These are phyloP conservation scores for Chauna torquata DNA, from an alignment of 2,113 vertebrate species.

Conservation along the genomic window DNA sequence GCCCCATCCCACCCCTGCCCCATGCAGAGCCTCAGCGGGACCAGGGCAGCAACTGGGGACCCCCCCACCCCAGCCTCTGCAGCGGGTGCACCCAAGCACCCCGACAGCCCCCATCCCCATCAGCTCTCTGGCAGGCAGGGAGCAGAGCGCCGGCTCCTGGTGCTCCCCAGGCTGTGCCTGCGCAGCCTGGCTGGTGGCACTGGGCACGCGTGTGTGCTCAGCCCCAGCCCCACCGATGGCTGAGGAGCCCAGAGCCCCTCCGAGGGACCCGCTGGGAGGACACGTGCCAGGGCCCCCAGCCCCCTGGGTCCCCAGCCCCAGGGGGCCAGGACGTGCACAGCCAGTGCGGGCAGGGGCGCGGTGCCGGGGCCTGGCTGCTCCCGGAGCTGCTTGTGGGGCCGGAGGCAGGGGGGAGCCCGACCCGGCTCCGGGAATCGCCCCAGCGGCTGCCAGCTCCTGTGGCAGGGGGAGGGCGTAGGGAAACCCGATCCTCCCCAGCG, in stretches of 20 bases:
- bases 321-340: rapidly evolving
- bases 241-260: not conserved
- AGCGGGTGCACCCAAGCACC: not conserved
- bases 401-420: slow-evolving; percentile 8
- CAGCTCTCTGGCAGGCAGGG: not conserved
- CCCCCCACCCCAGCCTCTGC: not conserved
- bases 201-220: rapidly evolving
- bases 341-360: not conserved
- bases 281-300: rapidly evolving
- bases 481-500: slow-evolving; percentile 35
- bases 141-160: not conserved
- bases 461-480: slow-evolving; percentile 12
- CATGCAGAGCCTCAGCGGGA: not conserved
- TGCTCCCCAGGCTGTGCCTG: not conserved
- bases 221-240: rapidly evolving
- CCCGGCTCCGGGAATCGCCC: slow-evolving; percentile 53
- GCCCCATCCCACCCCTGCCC: not conserved
- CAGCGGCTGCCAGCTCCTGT: slow-evolving; percentile 25
- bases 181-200: not conserved
- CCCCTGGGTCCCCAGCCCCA: not conserved
- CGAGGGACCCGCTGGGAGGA: not conserved
- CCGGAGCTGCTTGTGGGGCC: slow-evolving; percentile 10
- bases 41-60: not conserved
- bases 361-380: not conserved
- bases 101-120: not conserved